Percentiles rank a stretch among this genome's conserved stretches.
Conservation (phyloP, 2,888 invertebrate species). For the Acanthosepion pharaonis region DNA sequence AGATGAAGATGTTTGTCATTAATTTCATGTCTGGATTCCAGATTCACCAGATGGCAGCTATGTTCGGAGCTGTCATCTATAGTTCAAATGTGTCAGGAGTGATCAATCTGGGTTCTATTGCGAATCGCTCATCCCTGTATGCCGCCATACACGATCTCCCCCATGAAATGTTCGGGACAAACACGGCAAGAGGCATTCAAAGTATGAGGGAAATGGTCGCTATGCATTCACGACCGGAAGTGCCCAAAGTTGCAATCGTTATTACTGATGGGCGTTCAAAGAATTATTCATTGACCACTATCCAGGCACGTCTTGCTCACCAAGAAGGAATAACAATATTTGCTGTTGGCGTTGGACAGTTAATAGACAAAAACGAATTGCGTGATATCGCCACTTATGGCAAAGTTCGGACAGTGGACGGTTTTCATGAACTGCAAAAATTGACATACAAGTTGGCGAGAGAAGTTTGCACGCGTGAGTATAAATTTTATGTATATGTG, state of each 20-base stretch:
- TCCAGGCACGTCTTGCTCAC: slow-evolving; percentile 69
- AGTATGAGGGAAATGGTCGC: slow-evolving; percentile 56
- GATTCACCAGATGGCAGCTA: slow-evolving; percentile 51
- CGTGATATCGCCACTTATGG: slow-evolving; percentile 55
- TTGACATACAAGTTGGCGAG: slow-evolving; percentile 52
- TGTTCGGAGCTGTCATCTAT: slow-evolving; percentile 58
- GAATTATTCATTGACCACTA: slow-evolving; percentile 64
- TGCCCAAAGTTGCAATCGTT: slow-evolving; percentile 73
- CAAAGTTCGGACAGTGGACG: slow-evolving; percentile 56
- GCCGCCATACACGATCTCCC: slow-evolving; percentile 49
- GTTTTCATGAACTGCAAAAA: slow-evolving; percentile 55
- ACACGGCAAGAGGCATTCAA: slow-evolving; percentile 57
- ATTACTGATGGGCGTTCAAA: slow-evolving; percentile 74
- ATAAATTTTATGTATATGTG: too few species aligned
- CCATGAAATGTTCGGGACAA: slow-evolving; percentile 56
- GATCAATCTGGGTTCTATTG: slow-evolving; percentile 53
- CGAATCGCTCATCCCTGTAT: slow-evolving; percentile 48
- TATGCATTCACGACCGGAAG: slow-evolving; percentile 54
- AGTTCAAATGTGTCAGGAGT: slow-evolving; percentile 54
- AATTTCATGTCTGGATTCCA: slow-evolving; percentile 57
- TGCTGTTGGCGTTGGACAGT: slow-evolving; percentile 72
- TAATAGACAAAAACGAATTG: slow-evolving; percentile 69
- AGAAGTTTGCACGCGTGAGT: slow-evolving; percentile 57
- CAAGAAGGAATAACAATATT: slow-evolving; percentile 71
- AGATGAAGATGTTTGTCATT: slow-evolving; percentile 56